Evolutionary conservation across 2,888 invertebrate genomes (phyloP).

Genomic region (Leptinotarsa juncta): DNA sequence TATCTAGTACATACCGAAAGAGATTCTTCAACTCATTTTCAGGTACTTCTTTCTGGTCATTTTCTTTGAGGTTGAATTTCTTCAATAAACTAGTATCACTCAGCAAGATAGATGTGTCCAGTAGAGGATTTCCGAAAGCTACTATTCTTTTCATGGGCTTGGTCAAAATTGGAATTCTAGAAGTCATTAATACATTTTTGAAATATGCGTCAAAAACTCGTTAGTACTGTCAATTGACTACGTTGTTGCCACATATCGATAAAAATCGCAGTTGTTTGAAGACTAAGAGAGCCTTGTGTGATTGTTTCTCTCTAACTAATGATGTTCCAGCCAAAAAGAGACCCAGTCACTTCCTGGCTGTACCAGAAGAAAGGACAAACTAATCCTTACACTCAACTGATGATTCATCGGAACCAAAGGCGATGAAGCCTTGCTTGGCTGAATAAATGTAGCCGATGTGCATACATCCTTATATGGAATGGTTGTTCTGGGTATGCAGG

Average conservation of each 20-base stretch:
- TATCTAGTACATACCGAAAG: constrained; percentile 55
- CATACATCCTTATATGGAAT: no score
- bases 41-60: constrained; percentile 63
- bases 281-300: background rate
- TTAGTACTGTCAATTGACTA: background rate
- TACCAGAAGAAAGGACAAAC: no score
- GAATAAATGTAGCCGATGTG: no score
- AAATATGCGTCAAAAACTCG: background rate
- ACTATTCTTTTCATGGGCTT: constrained; percentile 47
- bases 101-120: constrained; percentile 63
- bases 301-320: no score
- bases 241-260: background rate
- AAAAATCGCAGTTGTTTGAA: background rate
- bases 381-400: no score
- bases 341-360: no score
- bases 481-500: no score
- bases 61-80: constrained; percentile 62
- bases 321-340: no score
- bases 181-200: background rate
- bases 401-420: no score
- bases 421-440: no score
- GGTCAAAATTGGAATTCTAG: background rate
- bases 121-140: constrained; percentile 66
- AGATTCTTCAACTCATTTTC: constrained; percentile 55
- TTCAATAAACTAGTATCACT: constrained; percentile 54